Base-by-base conservation (phyloP, 2,888 invertebrate genomes). In the Ditula angustiorana region DNA sequence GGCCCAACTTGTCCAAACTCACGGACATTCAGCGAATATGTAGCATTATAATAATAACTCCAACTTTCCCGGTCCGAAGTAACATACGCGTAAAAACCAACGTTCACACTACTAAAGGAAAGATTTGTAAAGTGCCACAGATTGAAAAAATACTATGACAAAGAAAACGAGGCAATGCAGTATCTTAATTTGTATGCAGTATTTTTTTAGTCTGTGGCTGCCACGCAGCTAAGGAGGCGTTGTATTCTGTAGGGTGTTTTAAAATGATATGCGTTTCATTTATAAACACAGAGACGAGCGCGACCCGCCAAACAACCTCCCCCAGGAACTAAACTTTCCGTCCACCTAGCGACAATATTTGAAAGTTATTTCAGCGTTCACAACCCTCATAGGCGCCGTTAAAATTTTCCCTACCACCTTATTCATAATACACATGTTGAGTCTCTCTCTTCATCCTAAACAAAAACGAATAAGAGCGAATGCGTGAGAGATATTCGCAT, bases 331-430 rank as follows among this genome's bases (percentile, higher is more conserved):
- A 85, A 92, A 93, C 90, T 93, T 93, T 89, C 79, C 88, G 89
- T 89, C 92, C 92, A 92, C 87, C 92, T 90, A 87, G 90, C 93
- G 93, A 93, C 93, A 92, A 93, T 93, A 93, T 93, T 92, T 90
- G 90, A 92, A 93, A 93, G 92, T 93, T 93, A 93, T 93, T 93
- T 88, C 90, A 91, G 80, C 90, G 80, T 91, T 91, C 91, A 93
- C 92, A 93, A 90, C 93, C 90, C 93, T 93, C 93, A 88, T 90
- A 93, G 93, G 93, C 91, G 80, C 92, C 92, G 89, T 93, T 93
- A 93, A 93, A 93, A 92, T 91, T 89, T 88, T 88, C 90, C 91
- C 92, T 87, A 74, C 88, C 85, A 87, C 88, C 91, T 90, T 91
- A 90, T 92, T 88, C 88, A 92, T 92, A 90, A 91, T 90, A 89